Evolutionary conservation across 2,888 invertebrate genomes (phyloP).

Genomic region (Rhopalosiphum nymphaeae): DNA sequence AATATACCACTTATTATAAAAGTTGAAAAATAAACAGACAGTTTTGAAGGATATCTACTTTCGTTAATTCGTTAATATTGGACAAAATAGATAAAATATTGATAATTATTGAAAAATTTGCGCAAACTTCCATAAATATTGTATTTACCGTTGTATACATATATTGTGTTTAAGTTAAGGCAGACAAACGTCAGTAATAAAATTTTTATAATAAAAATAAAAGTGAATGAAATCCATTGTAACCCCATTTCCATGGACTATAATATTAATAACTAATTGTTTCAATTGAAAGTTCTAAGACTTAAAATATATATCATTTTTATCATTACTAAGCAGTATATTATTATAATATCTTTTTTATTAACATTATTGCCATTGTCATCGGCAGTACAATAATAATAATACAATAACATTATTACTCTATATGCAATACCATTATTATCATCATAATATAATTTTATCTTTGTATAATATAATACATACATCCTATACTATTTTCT

Average conservation of each 20-base stretch:
- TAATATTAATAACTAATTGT: background rate
- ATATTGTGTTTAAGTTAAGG: background rate
- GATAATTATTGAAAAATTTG: background rate
- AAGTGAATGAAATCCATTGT: background rate
- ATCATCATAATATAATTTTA: background rate
- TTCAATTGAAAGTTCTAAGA: background rate
- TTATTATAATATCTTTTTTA: background rate
- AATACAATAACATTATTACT: background rate
- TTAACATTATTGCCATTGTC: background rate
- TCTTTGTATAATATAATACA: too few relatives aligned
- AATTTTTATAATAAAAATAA: background rate
- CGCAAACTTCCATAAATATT: background rate
- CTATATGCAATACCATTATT: background rate
- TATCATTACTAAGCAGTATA: background rate
- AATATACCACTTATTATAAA: background rate
- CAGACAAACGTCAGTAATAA: background rate
- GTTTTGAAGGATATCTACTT: background rate
- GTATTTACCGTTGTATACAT: background rate
- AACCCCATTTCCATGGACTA: background rate
- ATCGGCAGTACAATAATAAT: background rate
- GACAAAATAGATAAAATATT: background rate
- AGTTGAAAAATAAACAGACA: background rate
- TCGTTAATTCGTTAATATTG: background rate
- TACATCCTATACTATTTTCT: too few relatives aligned
- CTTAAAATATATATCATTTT: background rate